Evolutionary conservation across 1,140 invertebrate genomes (phyloP).

Genomic region (Scaptomyza hsui): DNA sequence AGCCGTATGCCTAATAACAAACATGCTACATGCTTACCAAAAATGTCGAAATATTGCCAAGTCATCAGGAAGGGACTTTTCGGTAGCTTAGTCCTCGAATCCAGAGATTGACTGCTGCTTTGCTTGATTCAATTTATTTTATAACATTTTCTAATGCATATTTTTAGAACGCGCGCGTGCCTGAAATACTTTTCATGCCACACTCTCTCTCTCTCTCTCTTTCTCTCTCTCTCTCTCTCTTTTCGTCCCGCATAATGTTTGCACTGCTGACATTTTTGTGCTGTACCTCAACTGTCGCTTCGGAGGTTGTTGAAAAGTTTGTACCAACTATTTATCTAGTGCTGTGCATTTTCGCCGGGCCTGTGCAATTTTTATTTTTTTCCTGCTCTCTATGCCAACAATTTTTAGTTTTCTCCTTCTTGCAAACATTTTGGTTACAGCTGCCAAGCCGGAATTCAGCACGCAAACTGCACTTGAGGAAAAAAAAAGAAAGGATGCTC

Average conservation of each 20-base stretch:
- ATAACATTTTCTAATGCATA: slow-evolving; percentile 80
- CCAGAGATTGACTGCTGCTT: slow-evolving; percentile 64
- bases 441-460: slow-evolving; percentile 47
- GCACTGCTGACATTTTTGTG: slow-evolving; percentile 17
- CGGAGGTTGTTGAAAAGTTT: slow-evolving; percentile 61
- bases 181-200: slow-evolving; percentile 58
- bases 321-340: slow-evolving; percentile 73
- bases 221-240: too few relatives aligned
- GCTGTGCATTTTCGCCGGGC: slow-evolving; percentile 58
- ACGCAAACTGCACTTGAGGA: slow-evolving; percentile 25
- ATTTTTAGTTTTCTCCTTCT: slow-evolving; percentile 36
- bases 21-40: slow-evolving; percentile 43
- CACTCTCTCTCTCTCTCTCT: slow-evolving; percentile 12
- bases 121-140: slow-evolving; percentile 81
- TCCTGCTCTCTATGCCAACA: slow-evolving; percentile 68
- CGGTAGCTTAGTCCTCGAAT: slow-evolving; percentile 51
- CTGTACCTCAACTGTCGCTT: slow-evolving; percentile 2
- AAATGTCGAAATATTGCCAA: slow-evolving; percentile 64
- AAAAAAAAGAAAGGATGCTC: not conserved
- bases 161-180: slow-evolving; percentile 69
- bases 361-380: slow-evolving; percentile 53
- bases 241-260: slow-evolving; percentile 39
- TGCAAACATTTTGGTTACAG: slow-evolving; percentile 68
- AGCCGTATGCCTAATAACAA: slow-evolving; percentile 53
- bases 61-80: too few relatives aligned